Conservation (phyloP, 2,888 invertebrate species). For the Phragmatobia fuliginosa region DNA sequence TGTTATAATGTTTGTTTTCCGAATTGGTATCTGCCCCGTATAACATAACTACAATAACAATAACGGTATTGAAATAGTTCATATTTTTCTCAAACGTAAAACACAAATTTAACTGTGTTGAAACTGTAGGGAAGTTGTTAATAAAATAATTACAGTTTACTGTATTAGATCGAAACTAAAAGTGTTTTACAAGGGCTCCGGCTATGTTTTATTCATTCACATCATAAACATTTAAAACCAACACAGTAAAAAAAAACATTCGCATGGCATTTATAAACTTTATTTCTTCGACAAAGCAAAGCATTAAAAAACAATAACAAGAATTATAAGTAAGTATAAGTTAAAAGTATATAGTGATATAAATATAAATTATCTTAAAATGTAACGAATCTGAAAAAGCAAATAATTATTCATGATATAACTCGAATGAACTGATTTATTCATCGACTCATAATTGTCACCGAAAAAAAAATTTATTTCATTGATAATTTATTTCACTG, state of each 20-base stretch:
- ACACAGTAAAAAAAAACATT: neutral
- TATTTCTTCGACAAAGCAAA: neutral
- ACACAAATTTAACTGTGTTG: neutral
- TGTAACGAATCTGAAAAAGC: neutral
- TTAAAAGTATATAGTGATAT: neutral
- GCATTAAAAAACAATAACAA: neutral
- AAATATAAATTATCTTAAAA: neutral
- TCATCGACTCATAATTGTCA: neutral
- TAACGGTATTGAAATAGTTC: too few species aligned
- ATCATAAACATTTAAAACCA: neutral
- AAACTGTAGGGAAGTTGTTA: too few species aligned
- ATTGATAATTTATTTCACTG: neutral
- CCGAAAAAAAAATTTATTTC: neutral
- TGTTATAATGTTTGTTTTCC: too few species aligned
- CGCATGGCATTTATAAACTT: neutral
- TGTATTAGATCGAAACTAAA: conserved; percentile 1
- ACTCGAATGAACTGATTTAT: neutral
- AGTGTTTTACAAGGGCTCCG: conserved; percentile 7
- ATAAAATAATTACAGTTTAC: neutral
- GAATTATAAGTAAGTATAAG: neutral
- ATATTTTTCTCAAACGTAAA: neutral
- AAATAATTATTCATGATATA: neutral
- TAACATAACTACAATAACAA: too few species aligned
- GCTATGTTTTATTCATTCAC: neutral
- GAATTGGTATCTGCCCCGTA: too few species aligned